Conservation (phyloP, 1,140 invertebrate species). For the Delia radicum region DNA sequence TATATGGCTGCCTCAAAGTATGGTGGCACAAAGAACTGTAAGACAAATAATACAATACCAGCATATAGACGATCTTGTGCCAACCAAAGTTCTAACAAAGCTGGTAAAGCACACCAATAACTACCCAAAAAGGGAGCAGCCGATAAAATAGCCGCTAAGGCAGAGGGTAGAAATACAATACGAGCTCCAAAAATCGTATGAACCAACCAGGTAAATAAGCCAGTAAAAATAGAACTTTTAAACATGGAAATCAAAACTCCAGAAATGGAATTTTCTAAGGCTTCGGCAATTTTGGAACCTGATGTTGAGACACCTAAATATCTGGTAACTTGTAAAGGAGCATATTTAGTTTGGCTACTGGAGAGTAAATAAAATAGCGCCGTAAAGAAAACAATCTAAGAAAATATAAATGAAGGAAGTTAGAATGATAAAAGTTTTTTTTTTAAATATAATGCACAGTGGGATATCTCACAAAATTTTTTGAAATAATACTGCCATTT, state of each 20-base stretch:
- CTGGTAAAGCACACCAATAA: conserved; percentile 92
- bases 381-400: conserved; percentile 91
- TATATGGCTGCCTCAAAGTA: conserved; percentile 94
- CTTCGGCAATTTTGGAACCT: conserved; percentile 70
- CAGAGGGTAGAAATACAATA: conserved; percentile 92
- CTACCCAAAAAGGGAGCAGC: conserved; percentile 93
- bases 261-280: conserved; percentile 68
- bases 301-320: conserved; percentile 78
- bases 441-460: no score
- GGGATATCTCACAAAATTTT: no score
- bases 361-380: conserved; percentile 93
- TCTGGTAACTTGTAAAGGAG: conserved; percentile 76
- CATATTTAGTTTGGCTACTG: conserved; percentile 85
- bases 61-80: conserved; percentile 77
- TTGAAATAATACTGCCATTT: no score
- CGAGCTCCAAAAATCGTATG: conserved; percentile 94
- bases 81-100: conserved; percentile 90
- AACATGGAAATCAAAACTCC: conserved; percentile 91
- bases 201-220: conserved; percentile 96
- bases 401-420: conserved; percentile 6
- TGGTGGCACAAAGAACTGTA: conserved; percentile 87
- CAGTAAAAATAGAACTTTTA: conserved; percentile 96
- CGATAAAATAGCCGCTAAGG: conserved; percentile 86
- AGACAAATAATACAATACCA: conserved; percentile 74
- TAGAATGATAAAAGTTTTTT: neutral